A percentile compares a stretch with the other conserved stretches of the same genome.
Conservation (phyloP, 1,140 invertebrate genomes). For the Pogonognathellus flavescens region DNA sequence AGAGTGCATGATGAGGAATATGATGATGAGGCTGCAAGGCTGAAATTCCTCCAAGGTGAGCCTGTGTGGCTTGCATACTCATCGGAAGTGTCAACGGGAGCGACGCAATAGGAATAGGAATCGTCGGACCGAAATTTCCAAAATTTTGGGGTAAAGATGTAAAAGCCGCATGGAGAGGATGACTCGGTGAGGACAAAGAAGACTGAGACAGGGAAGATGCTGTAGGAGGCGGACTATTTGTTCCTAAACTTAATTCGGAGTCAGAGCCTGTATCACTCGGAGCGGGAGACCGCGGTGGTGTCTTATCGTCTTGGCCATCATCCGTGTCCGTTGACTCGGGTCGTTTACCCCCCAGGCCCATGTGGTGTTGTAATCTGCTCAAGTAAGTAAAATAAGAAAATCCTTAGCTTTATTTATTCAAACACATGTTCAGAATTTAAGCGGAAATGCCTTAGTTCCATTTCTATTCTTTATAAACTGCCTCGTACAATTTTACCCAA, state of each 20-base stretch:
- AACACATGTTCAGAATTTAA: not conserved
- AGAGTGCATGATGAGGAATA: slow-evolving; percentile 57
- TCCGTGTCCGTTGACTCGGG: slow-evolving; percentile 65
- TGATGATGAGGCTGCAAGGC: slow-evolving; percentile 56
- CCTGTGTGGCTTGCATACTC: slow-evolving; percentile 59
- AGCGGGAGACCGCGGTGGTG: slow-evolving; percentile 61
- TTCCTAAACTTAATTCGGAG: slow-evolving; percentile 65
- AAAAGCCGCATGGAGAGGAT: slow-evolving; percentile 59
- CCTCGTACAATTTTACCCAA: no score
- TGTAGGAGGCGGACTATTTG: slow-evolving; percentile 65
- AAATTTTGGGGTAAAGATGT: slow-evolving; percentile 57
- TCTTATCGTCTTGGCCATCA: slow-evolving; percentile 60
- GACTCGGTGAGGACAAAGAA: slow-evolving; percentile 51
- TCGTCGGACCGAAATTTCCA: slow-evolving; percentile 60
- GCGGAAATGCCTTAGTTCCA: not conserved
- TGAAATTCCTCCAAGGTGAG: slow-evolving; percentile 56
- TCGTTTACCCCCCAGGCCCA: slow-evolving; percentile 61
- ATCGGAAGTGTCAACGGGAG: slow-evolving; percentile 54
- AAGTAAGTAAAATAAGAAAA: not conserved
- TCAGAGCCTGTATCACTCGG: slow-evolving; percentile 62
- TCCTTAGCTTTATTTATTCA: not conserved
- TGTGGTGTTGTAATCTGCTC: slow-evolving; percentile 63
- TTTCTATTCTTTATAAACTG: not conserved
- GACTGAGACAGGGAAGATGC: slow-evolving; percentile 55
- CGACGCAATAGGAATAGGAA: slow-evolving; percentile 64